These are phyloP conservation scores for Dallia pectoralis DNA, from an alignment of 2,797 vertebrate genomes.

Conservation along the genomic window DNA sequence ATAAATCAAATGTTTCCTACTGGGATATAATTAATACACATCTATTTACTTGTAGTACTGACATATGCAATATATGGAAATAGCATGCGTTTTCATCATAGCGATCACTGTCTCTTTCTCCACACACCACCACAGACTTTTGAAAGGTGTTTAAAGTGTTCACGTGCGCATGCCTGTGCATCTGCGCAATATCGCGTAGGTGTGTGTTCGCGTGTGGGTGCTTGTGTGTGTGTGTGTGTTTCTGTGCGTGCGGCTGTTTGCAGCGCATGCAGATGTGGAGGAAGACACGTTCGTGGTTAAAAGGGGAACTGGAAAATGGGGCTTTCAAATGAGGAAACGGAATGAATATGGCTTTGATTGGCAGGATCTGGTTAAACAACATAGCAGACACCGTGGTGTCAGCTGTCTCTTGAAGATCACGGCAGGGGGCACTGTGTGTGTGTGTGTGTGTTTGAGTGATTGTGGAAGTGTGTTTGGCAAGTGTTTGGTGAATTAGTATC, in stretches of 20 bases:
- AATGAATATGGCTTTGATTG: constrained; percentile 46
- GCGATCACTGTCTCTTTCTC: constrained; percentile 8
- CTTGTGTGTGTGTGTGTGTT: constrained; percentile 1
- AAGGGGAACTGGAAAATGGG: constrained; percentile 28
- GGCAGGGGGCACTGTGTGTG: constrained; percentile 39
- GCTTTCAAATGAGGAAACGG: constrained; percentile 30
- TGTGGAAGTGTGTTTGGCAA: neutral
- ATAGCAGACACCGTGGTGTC: constrained; percentile 48
- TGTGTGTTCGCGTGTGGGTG: constrained; percentile 2
- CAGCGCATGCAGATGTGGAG: constrained; percentile 5
- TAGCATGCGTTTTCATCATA: neutral
- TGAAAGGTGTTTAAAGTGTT: neutral
- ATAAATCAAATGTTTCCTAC: neutral
- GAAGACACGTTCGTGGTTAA: constrained; percentile 14
- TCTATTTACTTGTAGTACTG: neutral
- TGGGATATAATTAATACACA: neutral
- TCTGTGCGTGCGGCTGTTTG: neutral
- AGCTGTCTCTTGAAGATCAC: constrained; percentile 49
- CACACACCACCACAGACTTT: neutral
- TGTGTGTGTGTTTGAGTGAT: constrained; percentile 6
- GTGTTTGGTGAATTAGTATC: constrained; percentile 16
- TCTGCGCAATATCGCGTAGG: neutral
- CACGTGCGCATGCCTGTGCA: constrained; percentile 4
- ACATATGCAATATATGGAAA: neutral
- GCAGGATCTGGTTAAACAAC: constrained; percentile 30